A percentile compares a stretch with the other conserved stretches of the same genome.
phyloP scores from a whole-genome alignment of 1,140 invertebrate genomes.

The Bombus affinis region DNA sequence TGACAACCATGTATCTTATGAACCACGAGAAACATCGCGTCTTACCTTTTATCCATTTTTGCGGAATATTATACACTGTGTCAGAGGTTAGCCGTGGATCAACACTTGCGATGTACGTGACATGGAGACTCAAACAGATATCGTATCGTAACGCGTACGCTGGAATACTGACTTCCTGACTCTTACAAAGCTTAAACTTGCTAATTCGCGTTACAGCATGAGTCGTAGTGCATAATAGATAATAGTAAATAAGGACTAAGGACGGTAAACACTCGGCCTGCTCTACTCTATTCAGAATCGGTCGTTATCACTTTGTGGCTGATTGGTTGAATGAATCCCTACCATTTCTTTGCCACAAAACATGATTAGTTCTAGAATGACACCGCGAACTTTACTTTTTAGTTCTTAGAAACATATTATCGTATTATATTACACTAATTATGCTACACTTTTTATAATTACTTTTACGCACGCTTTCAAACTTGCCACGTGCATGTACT shows the following conservation, averaged over 20 bases:
- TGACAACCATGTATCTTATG: background rate
- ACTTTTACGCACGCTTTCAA: too few species aligned
- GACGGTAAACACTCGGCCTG: conserved; percentile 24
- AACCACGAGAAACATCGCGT: background rate
- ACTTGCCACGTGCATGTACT: background rate
- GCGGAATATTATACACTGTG: conserved; percentile 1
- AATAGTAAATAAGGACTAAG: conserved; percentile 36
- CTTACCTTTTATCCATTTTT: conserved; percentile 60
- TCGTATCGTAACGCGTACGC: background rate
- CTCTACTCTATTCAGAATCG: conserved; percentile 15
- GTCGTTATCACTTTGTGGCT: conserved; percentile 38
- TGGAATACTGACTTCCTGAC: background rate
- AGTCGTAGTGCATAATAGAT: background rate
- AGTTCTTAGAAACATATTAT: background rate
- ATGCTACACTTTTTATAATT: too few species aligned
- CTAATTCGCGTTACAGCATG: background rate
- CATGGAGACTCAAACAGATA: conserved; percentile 12
- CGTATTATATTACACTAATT: too few species aligned
- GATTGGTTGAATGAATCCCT: conserved; percentile 41
- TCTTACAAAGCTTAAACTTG: background rate
- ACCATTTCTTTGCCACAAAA: conserved; percentile 8
- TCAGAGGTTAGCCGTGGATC: conserved; percentile 36
- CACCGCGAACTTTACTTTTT: background rate
- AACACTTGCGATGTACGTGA: conserved; percentile 13
- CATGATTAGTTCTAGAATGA: conserved; percentile 15